Conservation (phyloP, 92 coral and sea anemone species). For the Umimayanthus chanpuru region DNA sequence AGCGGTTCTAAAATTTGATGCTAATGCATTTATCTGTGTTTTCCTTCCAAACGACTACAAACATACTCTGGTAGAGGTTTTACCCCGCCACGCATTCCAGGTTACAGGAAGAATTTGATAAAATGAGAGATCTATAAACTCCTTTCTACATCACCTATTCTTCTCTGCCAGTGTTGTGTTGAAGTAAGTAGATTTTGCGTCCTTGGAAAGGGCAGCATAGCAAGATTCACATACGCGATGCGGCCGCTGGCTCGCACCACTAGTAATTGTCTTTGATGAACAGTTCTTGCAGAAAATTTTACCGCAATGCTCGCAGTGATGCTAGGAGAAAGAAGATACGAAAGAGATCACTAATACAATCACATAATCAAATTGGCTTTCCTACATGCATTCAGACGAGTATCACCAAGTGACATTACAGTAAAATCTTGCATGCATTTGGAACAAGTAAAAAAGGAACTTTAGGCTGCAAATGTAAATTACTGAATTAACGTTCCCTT, state of each 20-base stretch:
- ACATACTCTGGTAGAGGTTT: not conserved
- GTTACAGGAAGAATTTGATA: not conserved
- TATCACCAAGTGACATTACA: not conserved
- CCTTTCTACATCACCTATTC: conserved; percentile 44
- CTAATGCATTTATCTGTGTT: not conserved
- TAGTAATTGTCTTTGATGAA: conserved; percentile 67
- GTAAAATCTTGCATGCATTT: too few species aligned
- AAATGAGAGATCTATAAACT: not conserved
- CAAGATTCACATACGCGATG: conserved; percentile 87
- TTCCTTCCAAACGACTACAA: not conserved
- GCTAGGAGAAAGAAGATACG: conserved; percentile 44
- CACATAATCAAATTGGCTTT: not conserved
- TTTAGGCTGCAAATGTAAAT: too few species aligned
- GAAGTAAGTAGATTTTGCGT: conserved; percentile 76
- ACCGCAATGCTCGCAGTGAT: conserved; percentile 89
- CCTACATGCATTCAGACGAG: not conserved
- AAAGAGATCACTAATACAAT: conserved; percentile 8
- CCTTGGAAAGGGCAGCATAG: conserved; percentile 72
- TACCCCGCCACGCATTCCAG: not conserved
- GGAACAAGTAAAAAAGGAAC: too few species aligned
- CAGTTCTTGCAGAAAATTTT: conserved; percentile 83
- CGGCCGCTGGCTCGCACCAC: conserved; percentile 55
- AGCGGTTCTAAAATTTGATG: too few species aligned
- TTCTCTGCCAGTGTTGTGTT: conserved; percentile 68
- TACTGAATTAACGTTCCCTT: too few species aligned